Conservation (phyloP, 92 coral and sea anemone species). For the Porites rus region DNA sequence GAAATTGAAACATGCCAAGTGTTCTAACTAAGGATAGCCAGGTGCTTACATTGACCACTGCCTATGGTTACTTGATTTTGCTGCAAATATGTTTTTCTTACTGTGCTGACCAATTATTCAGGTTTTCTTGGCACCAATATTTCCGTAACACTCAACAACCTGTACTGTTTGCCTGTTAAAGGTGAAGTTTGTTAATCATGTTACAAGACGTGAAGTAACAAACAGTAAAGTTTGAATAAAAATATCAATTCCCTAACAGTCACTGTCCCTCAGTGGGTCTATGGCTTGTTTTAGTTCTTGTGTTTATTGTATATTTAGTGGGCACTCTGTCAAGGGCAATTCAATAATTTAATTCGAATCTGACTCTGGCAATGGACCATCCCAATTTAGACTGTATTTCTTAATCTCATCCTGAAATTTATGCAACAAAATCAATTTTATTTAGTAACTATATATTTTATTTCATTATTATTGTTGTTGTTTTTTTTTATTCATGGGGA, state of each 20-base stretch:
- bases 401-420: conserved; percentile 24
- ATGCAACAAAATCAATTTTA: neutral
- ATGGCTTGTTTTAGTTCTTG: conserved; percentile 20
- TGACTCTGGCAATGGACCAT: conserved; percentile 36
- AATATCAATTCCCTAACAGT: conserved; percentile 22
- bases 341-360: conserved; percentile 27
- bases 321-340: conserved; percentile 23
- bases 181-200: neutral
- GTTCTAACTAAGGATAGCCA: conserved; percentile 5
- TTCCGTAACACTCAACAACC: neutral
- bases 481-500: neutral
- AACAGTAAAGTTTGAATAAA: conserved; percentile 17
- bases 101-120: conserved; percentile 10
- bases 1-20: neutral
- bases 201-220: conserved; percentile 23
- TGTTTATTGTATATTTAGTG: conserved; percentile 8
- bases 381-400: conserved; percentile 20
- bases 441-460: neutral
- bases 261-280: conserved; percentile 27
- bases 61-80: conserved; percentile 3
- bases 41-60: conserved; percentile 5
- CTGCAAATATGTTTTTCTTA: conserved; percentile 17
- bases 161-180: neutral
- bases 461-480: neutral
- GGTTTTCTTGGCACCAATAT: conserved; percentile 32